These are phyloP conservation scores for fruit fly (Drosophila melanogaster) DNA, from an alignment of 1,140 invertebrate species.

Conservation along the genomic window DNA sequence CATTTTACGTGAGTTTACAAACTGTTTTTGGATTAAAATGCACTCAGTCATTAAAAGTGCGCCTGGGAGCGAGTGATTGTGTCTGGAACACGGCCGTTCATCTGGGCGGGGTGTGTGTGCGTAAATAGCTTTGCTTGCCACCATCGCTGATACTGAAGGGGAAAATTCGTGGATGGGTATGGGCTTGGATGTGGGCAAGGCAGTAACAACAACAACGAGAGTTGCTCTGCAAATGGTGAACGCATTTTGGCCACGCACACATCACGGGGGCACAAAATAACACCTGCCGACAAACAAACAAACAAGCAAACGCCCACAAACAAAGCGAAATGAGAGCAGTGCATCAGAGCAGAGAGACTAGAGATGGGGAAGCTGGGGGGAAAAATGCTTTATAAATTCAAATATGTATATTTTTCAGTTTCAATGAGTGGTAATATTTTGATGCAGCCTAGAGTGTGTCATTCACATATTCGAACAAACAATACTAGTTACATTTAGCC, in stretches of 20 bases:
- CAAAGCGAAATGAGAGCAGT: constrained; percentile 67
- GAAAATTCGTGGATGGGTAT: background rate
- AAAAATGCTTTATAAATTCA: background rate
- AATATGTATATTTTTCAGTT: background rate
- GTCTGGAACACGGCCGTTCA: constrained; percentile 30
- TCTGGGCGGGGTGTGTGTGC: constrained; percentile 44
- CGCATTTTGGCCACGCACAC: constrained; percentile 75
- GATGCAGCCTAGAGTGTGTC: background rate
- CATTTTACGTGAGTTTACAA: constrained; percentile 78
- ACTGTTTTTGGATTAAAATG: constrained; percentile 82
- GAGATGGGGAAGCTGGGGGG: constrained; percentile 22
- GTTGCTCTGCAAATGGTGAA: constrained; percentile 52
- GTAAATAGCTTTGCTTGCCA: constrained; percentile 76
- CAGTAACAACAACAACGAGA: constrained; percentile 63
- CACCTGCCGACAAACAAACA: constrained; percentile 78
- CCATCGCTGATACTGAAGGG: constrained; percentile 38
- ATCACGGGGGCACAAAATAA: constrained; percentile 72
- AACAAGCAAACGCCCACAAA: constrained; percentile 74
- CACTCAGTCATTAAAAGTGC: constrained; percentile 79
- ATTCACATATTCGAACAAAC: background rate
- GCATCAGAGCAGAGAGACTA: constrained; percentile 9
- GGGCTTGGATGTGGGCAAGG: constrained; percentile 1
- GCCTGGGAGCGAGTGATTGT: constrained; percentile 74
- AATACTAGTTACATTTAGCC: background rate
- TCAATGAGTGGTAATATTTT: background rate